phyloP scores from a whole-genome alignment of 2,888 invertebrate species.

The Sericinus montela region DNA sequence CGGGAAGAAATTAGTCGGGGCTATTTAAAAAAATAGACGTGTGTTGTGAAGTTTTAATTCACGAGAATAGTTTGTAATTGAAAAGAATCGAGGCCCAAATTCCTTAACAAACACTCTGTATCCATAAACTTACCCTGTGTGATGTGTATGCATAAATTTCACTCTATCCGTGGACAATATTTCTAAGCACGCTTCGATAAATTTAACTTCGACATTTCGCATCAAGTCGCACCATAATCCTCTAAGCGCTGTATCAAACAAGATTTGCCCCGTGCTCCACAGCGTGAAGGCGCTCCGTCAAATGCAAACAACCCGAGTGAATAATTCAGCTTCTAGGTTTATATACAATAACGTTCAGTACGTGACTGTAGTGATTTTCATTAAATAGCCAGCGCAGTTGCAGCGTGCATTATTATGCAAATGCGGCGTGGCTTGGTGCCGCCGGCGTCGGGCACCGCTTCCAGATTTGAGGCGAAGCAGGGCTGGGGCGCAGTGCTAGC shows the following conservation, averaged over 20 bases:
- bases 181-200: background rate
- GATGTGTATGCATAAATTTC: too few species aligned
- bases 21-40: too few species aligned
- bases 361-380: constrained; percentile 46
- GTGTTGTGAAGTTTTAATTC: too few species aligned
- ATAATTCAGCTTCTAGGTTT: constrained; percentile 13
- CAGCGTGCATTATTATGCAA: constrained; percentile 58
- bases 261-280: background rate
- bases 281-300: background rate
- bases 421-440: constrained; percentile 37
- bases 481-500: constrained; percentile 20
- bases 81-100: too few species aligned
- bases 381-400: constrained; percentile 46
- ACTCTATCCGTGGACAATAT: background rate
- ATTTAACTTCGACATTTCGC: background rate
- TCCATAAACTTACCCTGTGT: too few species aligned
- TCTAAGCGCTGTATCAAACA: background rate
- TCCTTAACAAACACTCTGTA: too few species aligned
- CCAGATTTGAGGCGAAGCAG: constrained; percentile 24
- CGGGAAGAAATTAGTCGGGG: too few species aligned
- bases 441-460: constrained; percentile 36
- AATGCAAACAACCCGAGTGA: constrained; percentile 5
- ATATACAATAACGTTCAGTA: constrained; percentile 21
- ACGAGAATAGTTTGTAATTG: too few species aligned
- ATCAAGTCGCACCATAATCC: background rate